phyloP scores from a whole-genome alignment of 2,113 vertebrate genomes.

The Serilophus lunatus region DNA sequence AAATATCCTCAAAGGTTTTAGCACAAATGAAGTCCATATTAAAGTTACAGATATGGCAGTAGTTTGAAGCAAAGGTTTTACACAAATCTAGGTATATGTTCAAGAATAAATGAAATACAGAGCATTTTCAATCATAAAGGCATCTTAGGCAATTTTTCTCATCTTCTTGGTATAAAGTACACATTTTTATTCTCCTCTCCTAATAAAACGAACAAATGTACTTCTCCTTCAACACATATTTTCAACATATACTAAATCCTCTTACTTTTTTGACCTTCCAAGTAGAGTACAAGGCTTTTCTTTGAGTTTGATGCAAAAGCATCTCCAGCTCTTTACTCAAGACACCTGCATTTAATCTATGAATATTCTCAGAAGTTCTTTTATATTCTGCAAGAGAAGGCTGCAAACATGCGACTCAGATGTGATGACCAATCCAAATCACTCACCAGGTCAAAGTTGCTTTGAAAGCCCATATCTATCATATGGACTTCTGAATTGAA shows the following conservation, averaged over 20 bases:
- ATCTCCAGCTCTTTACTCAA: slow-evolving; percentile 60
- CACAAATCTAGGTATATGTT: neutral
- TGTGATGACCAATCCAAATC: slow-evolving; percentile 44
- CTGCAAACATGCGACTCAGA: slow-evolving; percentile 46
- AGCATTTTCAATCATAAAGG: neutral
- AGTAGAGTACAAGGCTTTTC: slow-evolving; percentile 34
- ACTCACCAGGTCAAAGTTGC: neutral
- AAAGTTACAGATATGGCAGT: neutral
- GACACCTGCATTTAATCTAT: slow-evolving; percentile 80
- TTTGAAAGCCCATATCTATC: neutral
- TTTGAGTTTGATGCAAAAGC: slow-evolving; percentile 69
- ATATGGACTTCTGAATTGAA: neutral
- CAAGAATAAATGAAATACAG: neutral
- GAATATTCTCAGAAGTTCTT: slow-evolving; percentile 64
- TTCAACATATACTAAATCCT: neutral
- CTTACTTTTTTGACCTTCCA: slow-evolving; percentile 41
- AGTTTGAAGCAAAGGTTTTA: neutral
- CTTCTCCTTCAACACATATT: slow-evolving; percentile 52
- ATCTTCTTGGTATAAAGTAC: neutral
- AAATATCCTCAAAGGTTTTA: neutral
- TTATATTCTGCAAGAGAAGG: slow-evolving; percentile 56
- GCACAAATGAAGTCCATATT: neutral
- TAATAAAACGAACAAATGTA: slow-evolving; percentile 30
- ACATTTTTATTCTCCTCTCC: neutral
- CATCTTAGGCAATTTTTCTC: neutral